These are phyloP conservation scores for Dicyrtomina minuta DNA, from an alignment of 2,888 invertebrate genomes.

Conservation along the genomic window DNA sequence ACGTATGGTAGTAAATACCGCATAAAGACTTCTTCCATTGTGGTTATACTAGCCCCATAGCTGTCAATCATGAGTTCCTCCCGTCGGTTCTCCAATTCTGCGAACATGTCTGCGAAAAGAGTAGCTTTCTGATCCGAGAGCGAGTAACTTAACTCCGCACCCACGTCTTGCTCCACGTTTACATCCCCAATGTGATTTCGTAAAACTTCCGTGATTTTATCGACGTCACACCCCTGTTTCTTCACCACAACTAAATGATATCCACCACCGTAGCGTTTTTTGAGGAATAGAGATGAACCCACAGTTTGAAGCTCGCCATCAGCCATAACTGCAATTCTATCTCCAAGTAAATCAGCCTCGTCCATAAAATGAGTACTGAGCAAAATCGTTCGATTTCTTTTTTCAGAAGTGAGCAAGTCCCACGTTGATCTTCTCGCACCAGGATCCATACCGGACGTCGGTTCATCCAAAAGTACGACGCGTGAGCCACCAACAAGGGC, in stretches of 20 bases:
- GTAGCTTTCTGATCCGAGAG: constrained; percentile 66
- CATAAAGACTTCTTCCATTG: too few species aligned
- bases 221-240: constrained; percentile 57
- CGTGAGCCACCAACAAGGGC: constrained; percentile 71
- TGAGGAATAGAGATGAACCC: too few species aligned
- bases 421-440: too few species aligned
- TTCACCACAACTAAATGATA: constrained; percentile 76
- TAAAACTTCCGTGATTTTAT: constrained; percentile 64
- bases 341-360: constrained; percentile 59
- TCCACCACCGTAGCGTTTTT: constrained; percentile 68
- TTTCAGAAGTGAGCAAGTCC: too few species aligned
- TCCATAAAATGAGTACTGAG: constrained; percentile 67
- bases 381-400: too few species aligned
- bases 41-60: constrained; percentile 79
- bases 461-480: too few species aligned
- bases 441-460: too few species aligned
- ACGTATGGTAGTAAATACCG: too few species aligned
- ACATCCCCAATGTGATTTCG: constrained; percentile 67
- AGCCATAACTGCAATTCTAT: too few species aligned
- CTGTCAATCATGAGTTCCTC: constrained; percentile 67
- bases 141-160: constrained; percentile 72
- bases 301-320: too few species aligned
- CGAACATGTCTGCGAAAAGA: constrained; percentile 69
- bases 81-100: constrained; percentile 66
- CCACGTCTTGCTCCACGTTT: constrained; percentile 69